Evolutionary conservation across 2,113 vertebrate genomes (phyloP).

Genomic region (Girardinichthys multiradiatus): DNA sequence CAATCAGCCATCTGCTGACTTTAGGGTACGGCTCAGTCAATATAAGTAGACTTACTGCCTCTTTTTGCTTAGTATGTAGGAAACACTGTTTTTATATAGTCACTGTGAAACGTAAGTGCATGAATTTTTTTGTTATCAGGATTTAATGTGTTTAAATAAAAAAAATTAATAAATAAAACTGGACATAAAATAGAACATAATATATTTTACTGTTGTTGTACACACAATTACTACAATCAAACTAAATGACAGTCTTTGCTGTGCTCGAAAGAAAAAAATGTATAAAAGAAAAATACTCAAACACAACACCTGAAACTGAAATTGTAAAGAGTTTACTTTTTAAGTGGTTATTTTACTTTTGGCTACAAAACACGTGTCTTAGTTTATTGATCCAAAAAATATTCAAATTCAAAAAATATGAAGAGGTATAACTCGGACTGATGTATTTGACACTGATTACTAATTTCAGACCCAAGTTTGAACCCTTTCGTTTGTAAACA

Average conservation of each 20-base stretch:
- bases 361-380: no score
- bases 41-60: slow-evolving; percentile 44
- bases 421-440: no score
- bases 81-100: background rate
- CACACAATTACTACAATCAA: background rate
- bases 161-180: background rate
- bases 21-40: slow-evolving; percentile 41
- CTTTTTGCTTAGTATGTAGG: slow-evolving; percentile 50
- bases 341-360: no score
- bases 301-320: no score
- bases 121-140: background rate
- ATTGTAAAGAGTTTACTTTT: no score
- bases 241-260: background rate
- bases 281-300: no score
- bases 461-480: background rate
- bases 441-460: no score
- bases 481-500: no score
- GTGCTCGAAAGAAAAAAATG: background rate
- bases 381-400: no score
- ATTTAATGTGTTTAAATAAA: background rate
- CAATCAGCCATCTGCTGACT: slow-evolving; percentile 66
- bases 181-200: background rate
- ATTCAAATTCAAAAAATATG: no score
- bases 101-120: background rate
- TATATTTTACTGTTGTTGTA: background rate